A percentile compares a stretch with the other conserved stretches of the same genome.
Conservation (phyloP, 1,140 invertebrate genomes). For the Cydia splendana region DNA sequence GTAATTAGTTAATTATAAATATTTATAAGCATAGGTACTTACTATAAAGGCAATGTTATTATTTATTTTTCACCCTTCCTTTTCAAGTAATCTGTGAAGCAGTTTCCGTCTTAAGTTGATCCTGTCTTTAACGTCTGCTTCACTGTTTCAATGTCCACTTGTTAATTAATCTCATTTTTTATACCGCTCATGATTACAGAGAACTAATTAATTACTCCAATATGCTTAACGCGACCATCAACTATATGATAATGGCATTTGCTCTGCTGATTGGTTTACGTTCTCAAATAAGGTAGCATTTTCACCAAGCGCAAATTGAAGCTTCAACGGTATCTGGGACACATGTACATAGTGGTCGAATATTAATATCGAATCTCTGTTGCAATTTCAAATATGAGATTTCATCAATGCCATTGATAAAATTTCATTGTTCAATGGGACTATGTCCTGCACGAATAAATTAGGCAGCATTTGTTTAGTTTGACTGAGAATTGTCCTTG, state of each 20-base stretch:
- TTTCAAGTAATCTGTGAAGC: constrained; percentile 32
- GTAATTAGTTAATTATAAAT: no score
- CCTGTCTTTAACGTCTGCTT: constrained; percentile 32
- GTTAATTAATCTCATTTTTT: constrained; percentile 25
- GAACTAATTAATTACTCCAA: constrained; percentile 7
- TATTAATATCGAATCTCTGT: background rate
- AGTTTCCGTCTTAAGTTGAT: constrained; percentile 36
- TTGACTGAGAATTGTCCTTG: no score
- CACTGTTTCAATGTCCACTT: background rate
- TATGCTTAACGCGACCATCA: constrained; percentile 6
- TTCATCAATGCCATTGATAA: background rate
- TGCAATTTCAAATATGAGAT: background rate
- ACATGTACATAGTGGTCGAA: background rate
- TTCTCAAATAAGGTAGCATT: background rate
- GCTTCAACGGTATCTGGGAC: background rate
- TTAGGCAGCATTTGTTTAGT: background rate
- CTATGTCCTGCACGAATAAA: background rate
- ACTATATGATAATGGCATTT: constrained; percentile 11
- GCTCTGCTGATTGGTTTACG: constrained; percentile 18
- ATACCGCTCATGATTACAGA: constrained; percentile 2
- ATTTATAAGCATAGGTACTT: no score
- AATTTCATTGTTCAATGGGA: background rate
- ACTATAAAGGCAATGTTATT: no score
- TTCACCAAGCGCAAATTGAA: background rate
- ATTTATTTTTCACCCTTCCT: background rate